phyloP scores from a whole-genome alignment of 2,888 invertebrate genomes.

The Lithophane leautieri region DNA sequence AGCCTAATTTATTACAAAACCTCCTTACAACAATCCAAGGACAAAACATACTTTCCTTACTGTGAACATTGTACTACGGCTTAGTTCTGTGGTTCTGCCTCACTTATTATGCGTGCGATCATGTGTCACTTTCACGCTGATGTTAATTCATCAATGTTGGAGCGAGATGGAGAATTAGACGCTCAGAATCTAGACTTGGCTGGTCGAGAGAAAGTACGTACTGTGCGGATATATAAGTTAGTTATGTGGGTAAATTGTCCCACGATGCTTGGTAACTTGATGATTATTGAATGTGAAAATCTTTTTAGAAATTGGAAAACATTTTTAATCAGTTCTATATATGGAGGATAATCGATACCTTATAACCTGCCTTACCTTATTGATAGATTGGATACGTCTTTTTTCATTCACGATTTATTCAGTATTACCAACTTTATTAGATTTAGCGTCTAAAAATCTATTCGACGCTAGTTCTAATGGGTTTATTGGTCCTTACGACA shows the following conservation, averaged over 20 bases:
- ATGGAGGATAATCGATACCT: neutral
- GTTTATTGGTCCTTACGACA: neutral
- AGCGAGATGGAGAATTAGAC: conserved; percentile 71
- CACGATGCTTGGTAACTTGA: conserved; percentile 46
- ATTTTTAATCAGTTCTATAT: neutral
- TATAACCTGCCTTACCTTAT: no score
- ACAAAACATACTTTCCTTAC: conserved; percentile 57
- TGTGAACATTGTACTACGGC: conserved; percentile 51
- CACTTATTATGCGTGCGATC: conserved; percentile 72
- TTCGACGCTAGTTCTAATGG: no score
- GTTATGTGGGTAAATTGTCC: conserved; percentile 53
- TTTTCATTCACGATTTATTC: neutral
- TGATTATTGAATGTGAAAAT: conserved; percentile 30
- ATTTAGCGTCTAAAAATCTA: neutral
- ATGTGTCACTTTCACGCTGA: conserved; percentile 75
- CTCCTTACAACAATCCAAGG: conserved; percentile 56
- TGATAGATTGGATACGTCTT: neutral
- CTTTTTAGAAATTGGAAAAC: neutral
- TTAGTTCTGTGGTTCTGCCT: conserved; percentile 73
- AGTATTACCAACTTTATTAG: neutral
- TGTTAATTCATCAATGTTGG: conserved; percentile 62
- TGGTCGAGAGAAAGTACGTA: conserved; percentile 80
- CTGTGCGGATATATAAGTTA: conserved; percentile 57
- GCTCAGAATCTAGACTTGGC: conserved; percentile 72
- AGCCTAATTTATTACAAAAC: conserved; percentile 54